Conservation (phyloP, 2,797 vertebrate species). For the Aphelocoma californica region DNA sequence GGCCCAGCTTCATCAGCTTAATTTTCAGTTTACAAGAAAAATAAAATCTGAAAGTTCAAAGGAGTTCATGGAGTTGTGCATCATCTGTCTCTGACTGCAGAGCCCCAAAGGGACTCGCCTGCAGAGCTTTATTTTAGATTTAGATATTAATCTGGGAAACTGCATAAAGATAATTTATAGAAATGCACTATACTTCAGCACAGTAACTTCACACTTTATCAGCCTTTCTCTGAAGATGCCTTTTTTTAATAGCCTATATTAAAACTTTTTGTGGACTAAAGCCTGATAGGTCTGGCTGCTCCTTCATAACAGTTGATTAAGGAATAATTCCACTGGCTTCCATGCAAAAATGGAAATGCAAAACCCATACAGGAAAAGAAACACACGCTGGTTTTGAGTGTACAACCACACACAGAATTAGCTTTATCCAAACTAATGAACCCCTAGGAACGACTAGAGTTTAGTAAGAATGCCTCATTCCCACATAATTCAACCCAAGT, state of each 20-base stretch:
- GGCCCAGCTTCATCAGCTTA: background rate
- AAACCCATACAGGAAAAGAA: background rate
- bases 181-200: background rate
- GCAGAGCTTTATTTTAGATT: conserved; percentile 55
- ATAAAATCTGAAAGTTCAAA: conserved; percentile 53
- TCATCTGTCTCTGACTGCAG: conserved; percentile 41
- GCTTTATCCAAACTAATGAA: background rate
- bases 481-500: background rate
- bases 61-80: conserved; percentile 37
- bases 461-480: background rate
- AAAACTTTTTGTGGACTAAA: background rate
- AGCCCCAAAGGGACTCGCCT: conserved; percentile 7
- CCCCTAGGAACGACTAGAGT: background rate
- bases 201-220: conserved; percentile 13
- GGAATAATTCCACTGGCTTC: background rate
- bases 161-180: conserved; percentile 50
- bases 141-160: conserved; percentile 54
- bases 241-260: background rate
- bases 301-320: background rate
- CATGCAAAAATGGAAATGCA: background rate
- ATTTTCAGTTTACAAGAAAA: conserved; percentile 16
- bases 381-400: background rate
- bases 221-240: background rate
- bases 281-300: background rate
- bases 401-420: background rate